phyloP scores from a whole-genome alignment of 2,113 vertebrate genomes.

The Upupa epops region DNA sequence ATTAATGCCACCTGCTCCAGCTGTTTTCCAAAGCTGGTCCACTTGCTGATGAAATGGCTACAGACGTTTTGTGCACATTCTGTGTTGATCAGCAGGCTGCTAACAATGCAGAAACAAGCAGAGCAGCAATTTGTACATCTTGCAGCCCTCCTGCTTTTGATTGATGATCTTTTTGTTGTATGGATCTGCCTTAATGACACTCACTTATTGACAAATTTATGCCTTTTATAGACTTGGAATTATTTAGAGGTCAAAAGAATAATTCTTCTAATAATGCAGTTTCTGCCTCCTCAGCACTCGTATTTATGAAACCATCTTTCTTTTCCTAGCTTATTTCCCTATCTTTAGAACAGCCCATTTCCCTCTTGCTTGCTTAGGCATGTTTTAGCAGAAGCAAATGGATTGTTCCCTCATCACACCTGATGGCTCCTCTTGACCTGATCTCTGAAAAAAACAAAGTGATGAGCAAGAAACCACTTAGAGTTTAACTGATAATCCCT shows the following conservation, averaged over 20 bases:
- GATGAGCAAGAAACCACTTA: constrained; percentile 13
- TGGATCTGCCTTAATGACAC: constrained; percentile 57
- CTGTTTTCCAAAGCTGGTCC: constrained; percentile 12
- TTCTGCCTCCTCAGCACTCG: constrained; percentile 62
- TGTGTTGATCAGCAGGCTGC: constrained; percentile 56
- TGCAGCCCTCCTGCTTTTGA: constrained; percentile 36
- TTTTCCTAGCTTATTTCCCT: constrained; percentile 59
- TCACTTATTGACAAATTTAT: constrained; percentile 63
- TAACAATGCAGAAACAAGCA: constrained; percentile 58
- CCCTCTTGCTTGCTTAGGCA: constrained; percentile 37
- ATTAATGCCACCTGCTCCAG: background rate
- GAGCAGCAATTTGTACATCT: constrained; percentile 41
- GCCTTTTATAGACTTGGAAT: constrained; percentile 61
- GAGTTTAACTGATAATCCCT: constrained; percentile 1
- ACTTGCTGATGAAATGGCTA: constrained; percentile 25
- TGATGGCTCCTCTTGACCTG: constrained; percentile 46
- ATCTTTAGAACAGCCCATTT: constrained; percentile 55
- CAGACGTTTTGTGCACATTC: constrained; percentile 44
- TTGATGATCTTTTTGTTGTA: constrained; percentile 39
- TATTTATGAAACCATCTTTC: constrained; percentile 68
- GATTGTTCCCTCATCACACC: constrained; percentile 35
- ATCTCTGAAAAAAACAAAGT: constrained; percentile 42
- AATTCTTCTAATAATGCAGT: constrained; percentile 64
- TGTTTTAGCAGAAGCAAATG: constrained; percentile 54
- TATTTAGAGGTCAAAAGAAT: constrained; percentile 71